phyloP scores from a whole-genome alignment of 2,797 vertebrate species.

The Phataginus tetradactyla region DNA sequence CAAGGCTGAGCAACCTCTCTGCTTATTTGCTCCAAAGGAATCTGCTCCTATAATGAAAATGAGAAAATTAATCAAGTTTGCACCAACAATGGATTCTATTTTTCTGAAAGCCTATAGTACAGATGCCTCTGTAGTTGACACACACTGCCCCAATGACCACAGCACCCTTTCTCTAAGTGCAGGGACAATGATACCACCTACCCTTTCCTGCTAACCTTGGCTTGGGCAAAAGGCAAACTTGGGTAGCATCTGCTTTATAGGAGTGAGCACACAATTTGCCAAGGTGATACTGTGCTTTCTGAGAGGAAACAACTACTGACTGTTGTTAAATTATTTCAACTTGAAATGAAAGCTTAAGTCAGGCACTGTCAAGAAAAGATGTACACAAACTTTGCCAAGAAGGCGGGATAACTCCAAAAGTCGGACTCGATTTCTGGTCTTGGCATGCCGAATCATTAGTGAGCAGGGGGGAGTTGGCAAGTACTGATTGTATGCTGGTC shows the following conservation, averaged over 20 bases:
- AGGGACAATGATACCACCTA: background rate
- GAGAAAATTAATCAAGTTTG: background rate
- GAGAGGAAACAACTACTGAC: background rate
- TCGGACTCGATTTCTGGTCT: background rate
- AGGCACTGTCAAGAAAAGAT: background rate
- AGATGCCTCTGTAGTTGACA: background rate
- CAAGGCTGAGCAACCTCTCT: background rate
- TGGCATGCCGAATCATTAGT: background rate
- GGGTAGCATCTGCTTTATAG: background rate
- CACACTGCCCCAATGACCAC: too few species aligned
- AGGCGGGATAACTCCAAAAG: background rate
- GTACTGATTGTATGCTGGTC: background rate
- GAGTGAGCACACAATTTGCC: background rate
- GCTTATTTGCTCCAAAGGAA: background rate
- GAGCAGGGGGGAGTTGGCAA: background rate
- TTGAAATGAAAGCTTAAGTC: background rate
- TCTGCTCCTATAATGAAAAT: background rate
- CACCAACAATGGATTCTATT: background rate
- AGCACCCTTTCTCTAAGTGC: background rate
- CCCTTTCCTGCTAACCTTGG: background rate
- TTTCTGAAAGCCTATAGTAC: background rate
- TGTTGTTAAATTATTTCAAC: background rate
- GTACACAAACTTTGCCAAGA: background rate
- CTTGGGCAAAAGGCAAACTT: background rate
- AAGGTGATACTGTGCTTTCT: background rate